phyloP scores from a whole-genome alignment of 2,888 invertebrate species.

The Caradrina clavipalpis region DNA sequence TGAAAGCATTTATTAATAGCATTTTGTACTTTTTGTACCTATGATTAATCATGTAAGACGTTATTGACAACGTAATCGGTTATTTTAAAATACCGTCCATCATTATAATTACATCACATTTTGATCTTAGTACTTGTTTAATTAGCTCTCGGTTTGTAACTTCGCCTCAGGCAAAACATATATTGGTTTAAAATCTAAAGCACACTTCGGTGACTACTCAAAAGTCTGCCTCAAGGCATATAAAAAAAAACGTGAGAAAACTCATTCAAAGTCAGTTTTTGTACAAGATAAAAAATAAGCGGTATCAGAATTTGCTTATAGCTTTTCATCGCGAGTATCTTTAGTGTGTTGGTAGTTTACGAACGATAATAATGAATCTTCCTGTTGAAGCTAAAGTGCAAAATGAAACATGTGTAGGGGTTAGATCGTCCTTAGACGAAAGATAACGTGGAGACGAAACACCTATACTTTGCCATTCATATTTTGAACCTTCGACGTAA shows the following conservation, averaged over 20 bases:
- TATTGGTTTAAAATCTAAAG: conserved; percentile 25
- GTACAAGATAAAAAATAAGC: conserved; percentile 20
- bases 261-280: conserved; percentile 28
- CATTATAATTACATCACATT: conserved; percentile 44
- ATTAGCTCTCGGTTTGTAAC: conserved; percentile 23
- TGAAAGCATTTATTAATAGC: not conserved
- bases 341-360: conserved; percentile 10
- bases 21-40: not conserved
- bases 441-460: not conserved
- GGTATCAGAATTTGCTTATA: conserved; percentile 12
- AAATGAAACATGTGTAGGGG: not conserved
- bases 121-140: conserved; percentile 19
- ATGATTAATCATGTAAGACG: conserved; percentile 21
- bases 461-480: not conserved
- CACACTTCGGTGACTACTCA: conserved; percentile 6
- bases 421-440: not conserved
- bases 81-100: conserved; percentile 31
- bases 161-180: conserved; percentile 32
- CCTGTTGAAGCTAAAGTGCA: not conserved
- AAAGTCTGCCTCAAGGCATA: conserved; percentile 9
- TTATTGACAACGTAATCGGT: conserved; percentile 20
- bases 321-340: conserved; percentile 8
- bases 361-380: conserved; percentile 24
- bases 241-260: conserved; percentile 41
- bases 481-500: not conserved